Conservation (phyloP, 2,888 invertebrate genomes). For the Cistogaster globosa region DNA sequence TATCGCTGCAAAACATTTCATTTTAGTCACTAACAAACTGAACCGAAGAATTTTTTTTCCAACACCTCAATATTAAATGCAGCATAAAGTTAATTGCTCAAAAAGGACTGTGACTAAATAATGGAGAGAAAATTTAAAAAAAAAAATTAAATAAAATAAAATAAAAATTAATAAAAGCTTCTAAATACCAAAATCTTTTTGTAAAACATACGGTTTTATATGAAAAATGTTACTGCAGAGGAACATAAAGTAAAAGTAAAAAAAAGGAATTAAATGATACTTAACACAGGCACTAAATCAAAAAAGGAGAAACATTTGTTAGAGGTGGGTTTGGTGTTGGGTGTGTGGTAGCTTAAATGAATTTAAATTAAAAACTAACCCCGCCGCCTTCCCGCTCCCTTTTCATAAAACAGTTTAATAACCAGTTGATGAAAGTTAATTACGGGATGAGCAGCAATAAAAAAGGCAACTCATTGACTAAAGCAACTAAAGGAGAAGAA, state of each 20-base stretch:
- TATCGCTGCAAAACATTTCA: slow-evolving; percentile 11
- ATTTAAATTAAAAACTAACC: background rate
- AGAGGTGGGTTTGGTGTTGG: background rate
- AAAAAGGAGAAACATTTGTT: background rate
- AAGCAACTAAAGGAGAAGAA: background rate
- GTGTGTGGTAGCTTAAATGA: slow-evolving; percentile 3
- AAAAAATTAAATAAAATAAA: slow-evolving; percentile 10
- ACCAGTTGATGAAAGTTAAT: slow-evolving; percentile 70
- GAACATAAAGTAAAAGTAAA: background rate
- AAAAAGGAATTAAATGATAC: slow-evolving; percentile 38
- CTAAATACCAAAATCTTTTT: background rate
- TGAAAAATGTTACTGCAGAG: background rate
- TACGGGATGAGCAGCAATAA: slow-evolving; percentile 57
- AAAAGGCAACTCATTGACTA: slow-evolving; percentile 58
- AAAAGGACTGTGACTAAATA: slow-evolving; percentile 65
- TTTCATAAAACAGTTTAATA: slow-evolving; percentile 38
- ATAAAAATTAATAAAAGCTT: slow-evolving; percentile 17
- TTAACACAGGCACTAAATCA: slow-evolving; percentile 60
- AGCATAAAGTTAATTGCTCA: slow-evolving; percentile 60
- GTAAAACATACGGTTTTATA: no score
- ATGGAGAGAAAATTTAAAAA: slow-evolving; percentile 16
- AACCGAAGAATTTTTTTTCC: slow-evolving; percentile 30
- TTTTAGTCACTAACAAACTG: slow-evolving; percentile 33
- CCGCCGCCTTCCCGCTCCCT: background rate
- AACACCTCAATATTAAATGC: slow-evolving; percentile 35